Conservation (phyloP, 2,888 invertebrate species). For the Ophion obscuratus region DNA sequence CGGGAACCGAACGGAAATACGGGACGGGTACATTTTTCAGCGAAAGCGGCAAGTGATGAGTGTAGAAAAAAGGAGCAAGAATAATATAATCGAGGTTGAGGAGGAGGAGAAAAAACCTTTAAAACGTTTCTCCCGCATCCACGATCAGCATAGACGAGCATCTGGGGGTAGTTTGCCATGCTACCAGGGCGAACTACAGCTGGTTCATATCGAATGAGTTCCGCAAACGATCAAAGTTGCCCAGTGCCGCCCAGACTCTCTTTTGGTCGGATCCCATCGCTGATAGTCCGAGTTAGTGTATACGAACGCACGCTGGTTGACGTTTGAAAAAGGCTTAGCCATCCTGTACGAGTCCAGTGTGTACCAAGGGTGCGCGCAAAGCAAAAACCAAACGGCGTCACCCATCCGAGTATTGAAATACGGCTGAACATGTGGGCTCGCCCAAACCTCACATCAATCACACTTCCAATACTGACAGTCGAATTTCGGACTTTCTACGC, state of each 20-base stretch:
- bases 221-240: slow-evolving; percentile 42
- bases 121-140: slow-evolving; percentile 21
- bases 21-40: too few species aligned
- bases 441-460: too few species aligned
- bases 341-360: too few species aligned
- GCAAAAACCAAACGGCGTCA: not conserved
- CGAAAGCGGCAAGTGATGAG: too few species aligned
- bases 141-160: slow-evolving; percentile 39
- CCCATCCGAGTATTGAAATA: not conserved
- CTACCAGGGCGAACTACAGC: too few species aligned
- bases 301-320: not conserved
- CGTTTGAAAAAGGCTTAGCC: too few species aligned
- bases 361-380: too few species aligned
- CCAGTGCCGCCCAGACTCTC: not conserved
- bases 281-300: not conserved
- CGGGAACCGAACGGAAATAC: too few species aligned
- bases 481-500: too few species aligned
- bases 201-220: not conserved
- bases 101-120: not conserved
- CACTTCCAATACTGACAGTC: too few species aligned
- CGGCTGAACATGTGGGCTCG: not conserved
- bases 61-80: not conserved
- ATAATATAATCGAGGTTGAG: not conserved
- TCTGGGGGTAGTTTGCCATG: slow-evolving; percentile 14
- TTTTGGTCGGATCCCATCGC: not conserved